phyloP scores from a whole-genome alignment of 2,113 vertebrate species.

The Actenoides hombroni region DNA sequence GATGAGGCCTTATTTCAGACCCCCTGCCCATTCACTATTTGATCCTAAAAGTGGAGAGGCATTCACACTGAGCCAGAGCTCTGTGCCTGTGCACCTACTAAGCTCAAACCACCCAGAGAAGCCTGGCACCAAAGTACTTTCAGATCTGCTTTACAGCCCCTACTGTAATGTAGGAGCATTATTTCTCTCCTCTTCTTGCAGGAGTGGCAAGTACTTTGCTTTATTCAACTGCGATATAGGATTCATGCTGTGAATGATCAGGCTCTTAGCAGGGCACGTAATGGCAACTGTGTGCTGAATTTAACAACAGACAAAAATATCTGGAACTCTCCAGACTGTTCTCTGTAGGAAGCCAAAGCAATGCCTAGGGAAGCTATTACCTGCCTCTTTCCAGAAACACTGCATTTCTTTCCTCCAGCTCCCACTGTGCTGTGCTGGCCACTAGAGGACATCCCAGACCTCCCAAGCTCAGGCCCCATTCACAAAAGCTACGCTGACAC shows the following conservation, averaged over 20 bases:
- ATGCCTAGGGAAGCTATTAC: not conserved
- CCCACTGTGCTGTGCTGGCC: not conserved
- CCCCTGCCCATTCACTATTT: not conserved
- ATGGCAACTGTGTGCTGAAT: constrained; percentile 31
- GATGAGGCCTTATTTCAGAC: not conserved
- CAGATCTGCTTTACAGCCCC: not conserved
- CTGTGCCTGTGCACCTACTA: not conserved
- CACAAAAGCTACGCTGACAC: not conserved
- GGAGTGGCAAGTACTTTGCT: not conserved
- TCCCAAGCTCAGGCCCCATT: not conserved
- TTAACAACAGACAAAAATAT: constrained; percentile 47
- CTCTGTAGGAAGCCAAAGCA: constrained; percentile 19
- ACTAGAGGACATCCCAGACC: constrained; percentile 35
- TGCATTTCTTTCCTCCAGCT: not conserved
- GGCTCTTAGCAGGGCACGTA: not conserved
- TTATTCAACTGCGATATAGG: not conserved
- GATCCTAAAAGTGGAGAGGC: not conserved
- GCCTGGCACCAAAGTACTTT: not conserved
- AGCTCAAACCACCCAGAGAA: not conserved
- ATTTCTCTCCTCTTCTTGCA: not conserved
- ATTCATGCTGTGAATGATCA: constrained; percentile 22
- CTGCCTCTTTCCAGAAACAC: not conserved
- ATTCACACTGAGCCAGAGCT: not conserved
- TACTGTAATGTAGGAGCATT: not conserved
- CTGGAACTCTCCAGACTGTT: constrained; percentile 47